Conservation (phyloP, 2,888 invertebrate genomes). For the Archaeoteleia sp. region DNA sequence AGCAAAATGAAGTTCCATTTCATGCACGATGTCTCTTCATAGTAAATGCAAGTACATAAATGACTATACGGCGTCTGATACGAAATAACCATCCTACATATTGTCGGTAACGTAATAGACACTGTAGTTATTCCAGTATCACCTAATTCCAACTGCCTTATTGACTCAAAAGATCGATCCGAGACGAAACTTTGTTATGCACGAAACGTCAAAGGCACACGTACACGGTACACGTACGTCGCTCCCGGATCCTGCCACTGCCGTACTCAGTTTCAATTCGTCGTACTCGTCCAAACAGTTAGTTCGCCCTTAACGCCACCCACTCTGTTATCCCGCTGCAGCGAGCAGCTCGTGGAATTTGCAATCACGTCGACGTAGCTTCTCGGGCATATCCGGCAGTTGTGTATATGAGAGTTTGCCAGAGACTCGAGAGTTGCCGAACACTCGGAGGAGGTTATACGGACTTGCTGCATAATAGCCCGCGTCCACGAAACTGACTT, state of each 20-base stretch:
- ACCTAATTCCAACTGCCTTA: constrained; percentile 37
- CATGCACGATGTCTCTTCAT: no score
- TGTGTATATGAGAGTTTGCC: constrained; percentile 42
- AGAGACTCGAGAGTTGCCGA: constrained; percentile 26
- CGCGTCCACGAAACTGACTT: constrained; percentile 46
- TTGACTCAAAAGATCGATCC: constrained; percentile 43
- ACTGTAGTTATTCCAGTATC: constrained; percentile 27
- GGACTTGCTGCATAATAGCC: constrained; percentile 39
- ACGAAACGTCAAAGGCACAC: constrained; percentile 29
- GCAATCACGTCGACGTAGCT: constrained; percentile 44
- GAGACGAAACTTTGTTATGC: constrained; percentile 13
- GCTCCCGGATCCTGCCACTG: constrained; percentile 15
- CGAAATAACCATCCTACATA: constrained; percentile 16
- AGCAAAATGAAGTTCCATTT: no score
- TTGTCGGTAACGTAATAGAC: constrained; percentile 13
- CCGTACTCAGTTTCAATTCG: constrained; percentile 41
- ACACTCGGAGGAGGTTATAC: constrained; percentile 30
- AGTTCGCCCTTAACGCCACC: constrained; percentile 45
- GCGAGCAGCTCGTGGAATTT: constrained; percentile 32
- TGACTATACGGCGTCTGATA: constrained; percentile 24
- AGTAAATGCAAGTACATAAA: constrained; percentile 9
- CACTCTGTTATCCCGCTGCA: constrained; percentile 36
- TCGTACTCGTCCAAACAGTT: constrained; percentile 41
- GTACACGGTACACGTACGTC: constrained; percentile 10
- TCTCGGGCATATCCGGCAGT: constrained; percentile 34